Evolutionary conservation across 2,888 invertebrate species (phyloP).

Genomic region (Plebejus argus): DNA sequence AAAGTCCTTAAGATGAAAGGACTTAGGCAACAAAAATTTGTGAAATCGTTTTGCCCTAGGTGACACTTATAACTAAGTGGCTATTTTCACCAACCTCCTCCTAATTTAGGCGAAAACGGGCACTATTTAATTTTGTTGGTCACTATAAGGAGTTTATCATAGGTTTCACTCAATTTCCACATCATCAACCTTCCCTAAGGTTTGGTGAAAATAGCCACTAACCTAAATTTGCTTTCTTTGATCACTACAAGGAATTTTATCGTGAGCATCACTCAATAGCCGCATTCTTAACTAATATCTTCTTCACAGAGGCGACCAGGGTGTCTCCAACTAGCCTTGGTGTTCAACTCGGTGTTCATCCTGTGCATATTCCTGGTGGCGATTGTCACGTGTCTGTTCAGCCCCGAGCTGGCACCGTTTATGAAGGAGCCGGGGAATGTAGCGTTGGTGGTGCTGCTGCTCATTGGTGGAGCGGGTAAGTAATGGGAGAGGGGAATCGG

Average conservation of each 20-base stretch:
- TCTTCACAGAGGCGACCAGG: slow-evolving; percentile 63
- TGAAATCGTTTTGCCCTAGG: no score
- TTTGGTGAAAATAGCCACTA: not conserved
- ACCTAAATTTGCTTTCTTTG: no score
- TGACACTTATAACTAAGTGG: no score
- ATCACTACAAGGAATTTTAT: no score
- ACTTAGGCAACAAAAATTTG: no score
- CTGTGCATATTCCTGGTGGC: slow-evolving; percentile 69
- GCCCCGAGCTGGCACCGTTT: slow-evolving; percentile 52
- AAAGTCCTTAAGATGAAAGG: no score
- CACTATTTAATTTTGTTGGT: not conserved
- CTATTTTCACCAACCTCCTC: not conserved
- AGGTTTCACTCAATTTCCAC: not conserved
- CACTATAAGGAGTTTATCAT: no score
- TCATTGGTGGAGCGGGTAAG: slow-evolving; percentile 60
- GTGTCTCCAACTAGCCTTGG: slow-evolving; percentile 62
- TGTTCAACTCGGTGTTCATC: slow-evolving; percentile 72
- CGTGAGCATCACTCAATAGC: not conserved
- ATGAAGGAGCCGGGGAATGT: slow-evolving; percentile 53
- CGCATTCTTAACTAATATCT: not conserved
- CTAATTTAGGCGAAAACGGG: not conserved
- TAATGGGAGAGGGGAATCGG: no score
- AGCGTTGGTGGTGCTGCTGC: slow-evolving; percentile 52
- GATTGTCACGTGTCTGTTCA: slow-evolving; percentile 65
- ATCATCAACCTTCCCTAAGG: not conserved